Evolutionary conservation across 2,113 vertebrate species (phyloP), one percentile per base, ranked within the genome.

Genomic region (Pangasianodon hypophthalmus): DNA sequence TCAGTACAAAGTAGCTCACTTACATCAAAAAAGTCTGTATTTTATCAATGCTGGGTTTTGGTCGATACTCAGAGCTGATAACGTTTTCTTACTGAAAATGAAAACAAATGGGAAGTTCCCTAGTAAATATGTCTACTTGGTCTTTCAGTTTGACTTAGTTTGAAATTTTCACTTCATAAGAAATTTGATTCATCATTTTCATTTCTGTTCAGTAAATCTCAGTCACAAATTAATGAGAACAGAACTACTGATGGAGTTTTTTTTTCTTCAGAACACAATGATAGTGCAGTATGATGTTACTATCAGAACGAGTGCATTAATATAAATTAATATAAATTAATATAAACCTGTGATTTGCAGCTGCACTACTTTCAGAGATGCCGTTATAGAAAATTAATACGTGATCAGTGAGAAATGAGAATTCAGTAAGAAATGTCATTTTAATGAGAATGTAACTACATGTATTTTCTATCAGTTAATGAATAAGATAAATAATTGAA

Each of bases 81-180:
- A 80, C 6, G 46, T 7, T 80, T 80, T 18, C 13, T 24, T 79
- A 29, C 4, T 14, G 13, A n/a, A 26, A 48, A 73, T 18, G 0
- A 14, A 50, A 80, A 80, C 26, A 24, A 50, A 50, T 0, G 50
- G 79, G 79, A 82, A 19, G 79, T 54, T 54, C 50, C 16, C 7
- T 32, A 21, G 16, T 50, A 54, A 54, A 9, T 32, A 11, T 16
- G 46, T 32, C 6, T 11, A 21, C 6, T 8, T 69, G 24, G 44
- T 13, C 44, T 52, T 69, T 85, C 58, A 69, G 46, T 5, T 6
- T 21, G 29, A 85, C 29, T 46, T 46, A 64, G 2, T 48, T 62
- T 67, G 9, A 85, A 44, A 48, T 58, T 69, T 85, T 85, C 84
- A 82, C 79, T 82, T 82, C 79, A 82, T 82, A 19, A 54, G n/a